Conservation (phyloP, 2,113 vertebrate genomes). For the Callorhinus ursinus region DNA sequence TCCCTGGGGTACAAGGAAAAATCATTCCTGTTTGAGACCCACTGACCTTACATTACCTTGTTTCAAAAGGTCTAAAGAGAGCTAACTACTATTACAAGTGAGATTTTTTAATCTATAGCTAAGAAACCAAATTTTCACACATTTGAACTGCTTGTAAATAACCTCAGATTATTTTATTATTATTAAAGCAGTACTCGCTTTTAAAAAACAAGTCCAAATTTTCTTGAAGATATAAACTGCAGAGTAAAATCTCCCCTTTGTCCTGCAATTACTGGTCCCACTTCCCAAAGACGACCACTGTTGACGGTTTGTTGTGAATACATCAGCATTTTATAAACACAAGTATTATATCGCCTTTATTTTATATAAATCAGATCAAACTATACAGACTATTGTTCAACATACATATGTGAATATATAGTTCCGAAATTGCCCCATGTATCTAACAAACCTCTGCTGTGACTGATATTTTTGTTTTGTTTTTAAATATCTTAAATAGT, state of each 20-base stretch:
- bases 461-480: neutral
- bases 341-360: neutral
- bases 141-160: neutral
- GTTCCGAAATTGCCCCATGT: neutral
- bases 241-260: neutral
- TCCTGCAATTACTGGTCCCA: neutral
- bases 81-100: neutral
- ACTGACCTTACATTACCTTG: neutral
- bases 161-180: neutral
- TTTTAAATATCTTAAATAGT: neutral
- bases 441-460: neutral
- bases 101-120: neutral
- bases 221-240: neutral
- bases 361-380: neutral
- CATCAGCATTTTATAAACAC: neutral
- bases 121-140: neutral
- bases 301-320: neutral
- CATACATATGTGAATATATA: neutral
- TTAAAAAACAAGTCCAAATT: neutral
- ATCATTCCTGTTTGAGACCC: neutral
- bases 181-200: neutral
- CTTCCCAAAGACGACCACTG: neutral
- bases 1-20: neutral
- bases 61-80: slow-evolving; percentile 19
- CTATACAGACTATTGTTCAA: neutral